Evolutionary conservation across 2,113 vertebrate species (phyloP).

Genomic region (Dinomys branickii): DNA sequence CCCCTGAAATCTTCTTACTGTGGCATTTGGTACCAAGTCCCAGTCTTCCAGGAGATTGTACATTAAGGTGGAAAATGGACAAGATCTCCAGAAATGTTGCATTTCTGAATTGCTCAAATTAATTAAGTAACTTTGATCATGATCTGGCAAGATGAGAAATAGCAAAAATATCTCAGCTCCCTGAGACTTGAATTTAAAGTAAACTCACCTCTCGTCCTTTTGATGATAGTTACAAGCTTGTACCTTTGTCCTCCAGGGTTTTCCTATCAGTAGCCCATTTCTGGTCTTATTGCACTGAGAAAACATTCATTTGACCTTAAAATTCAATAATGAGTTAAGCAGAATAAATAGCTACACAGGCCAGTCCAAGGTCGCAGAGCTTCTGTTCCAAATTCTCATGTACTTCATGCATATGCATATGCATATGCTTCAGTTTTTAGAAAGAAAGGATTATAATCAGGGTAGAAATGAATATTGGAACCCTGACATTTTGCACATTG

Average conservation of each 20-base stretch:
- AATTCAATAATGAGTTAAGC: conserved; percentile 84
- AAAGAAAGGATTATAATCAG: conserved; percentile 85
- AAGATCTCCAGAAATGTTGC: conserved; percentile 60
- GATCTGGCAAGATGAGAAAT: conserved; percentile 73
- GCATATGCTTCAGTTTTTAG: conserved; percentile 83
- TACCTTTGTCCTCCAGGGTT: conserved; percentile 72
- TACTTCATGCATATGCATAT: conserved; percentile 84
- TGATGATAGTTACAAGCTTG: conserved; percentile 76
- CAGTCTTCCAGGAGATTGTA: conserved; percentile 18
- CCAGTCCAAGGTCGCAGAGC: conserved; percentile 85
- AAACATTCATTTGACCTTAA: conserved; percentile 84
- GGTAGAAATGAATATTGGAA: conserved; percentile 85
- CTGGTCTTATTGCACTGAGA: conserved; percentile 74
- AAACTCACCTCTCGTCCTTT: conserved; percentile 77
- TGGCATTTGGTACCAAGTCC: not conserved
- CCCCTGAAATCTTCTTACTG: not conserved
- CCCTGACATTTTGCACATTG: conserved; percentile 85
- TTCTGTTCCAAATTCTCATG: conserved; percentile 85
- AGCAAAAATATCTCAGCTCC: conserved; percentile 71
- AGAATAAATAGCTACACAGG: conserved; percentile 85
- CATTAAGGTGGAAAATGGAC: conserved; percentile 31
- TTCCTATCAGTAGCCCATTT: conserved; percentile 73
- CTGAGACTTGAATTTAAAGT: conserved; percentile 75
- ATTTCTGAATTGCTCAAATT: conserved; percentile 71
- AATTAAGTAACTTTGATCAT: conserved; percentile 74